Evolutionary conservation across 2,797 vertebrate genomes (phyloP), one percentile per base, ranked within the genome.

Genomic region (Parambassis ranga): DNA sequence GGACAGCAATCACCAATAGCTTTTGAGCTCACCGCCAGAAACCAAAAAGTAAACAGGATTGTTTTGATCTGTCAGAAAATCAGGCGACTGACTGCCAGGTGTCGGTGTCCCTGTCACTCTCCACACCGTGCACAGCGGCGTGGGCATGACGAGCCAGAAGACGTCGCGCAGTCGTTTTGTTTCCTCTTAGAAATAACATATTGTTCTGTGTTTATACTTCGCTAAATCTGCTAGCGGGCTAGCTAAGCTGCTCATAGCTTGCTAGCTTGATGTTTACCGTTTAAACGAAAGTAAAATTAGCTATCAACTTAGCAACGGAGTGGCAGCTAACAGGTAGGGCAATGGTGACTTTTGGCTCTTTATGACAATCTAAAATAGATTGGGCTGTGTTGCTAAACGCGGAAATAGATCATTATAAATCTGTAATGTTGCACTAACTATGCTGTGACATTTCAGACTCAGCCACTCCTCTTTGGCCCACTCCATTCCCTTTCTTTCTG

Each of bases 41-140:
- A 50, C 16, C 66, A 77, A 65, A 85, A 83, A 79, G 85, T 84
- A 84, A 86, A 84, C 84, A 78, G 31, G 65, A 28, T 53, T 79
- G 68, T 82, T 86, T 81, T 77, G 77, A 73, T 49, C 16, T 79
- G 79, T 83, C 78, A 71, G 31, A 66, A 57, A 42, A 61, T 47
- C 76, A 49, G 27, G 3, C 3, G 18, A 4, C 59, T 10, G n/a
- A n/a, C 13, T 5, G 19, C n/a, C 5, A 46, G 30, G 16, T 19
- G 7, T n/a, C 30, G 11, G 6, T 23, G 13, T 36, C 6, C 35
- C 1, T 22, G 11, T 4, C 26, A 31, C 1, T 10, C 8, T n/a
- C 7, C 13, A 14, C 1, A 44, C n/a, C 0, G 0, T 8, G 5
- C 2, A 19, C 15, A 38, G 2, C 6, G 1, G 16, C 16, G 39